Base-by-base conservation (phyloP, 2,888 invertebrate species). In the Mimas tiliae region DNA sequence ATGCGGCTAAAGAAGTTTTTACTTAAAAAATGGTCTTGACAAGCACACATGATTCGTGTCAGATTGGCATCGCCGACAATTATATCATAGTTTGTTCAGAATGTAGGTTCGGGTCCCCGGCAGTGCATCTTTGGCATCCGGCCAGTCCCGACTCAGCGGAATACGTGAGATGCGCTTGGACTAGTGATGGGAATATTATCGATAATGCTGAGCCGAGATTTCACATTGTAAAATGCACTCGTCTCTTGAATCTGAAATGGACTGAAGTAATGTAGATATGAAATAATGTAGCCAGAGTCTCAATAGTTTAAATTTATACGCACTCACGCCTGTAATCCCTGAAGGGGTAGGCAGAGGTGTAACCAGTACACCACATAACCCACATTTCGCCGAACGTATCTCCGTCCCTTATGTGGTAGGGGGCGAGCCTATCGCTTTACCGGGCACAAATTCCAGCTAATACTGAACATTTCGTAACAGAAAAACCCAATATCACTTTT, bases 111-210 rank as follows among this genome's bases (percentile, higher is more conserved):
- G 58, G 16, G 42, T 63, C 52, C 63, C 65, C 51, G 64, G 58
- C 63, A 65, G 65, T 50, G 77, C 75, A 71, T 76, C 73, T 70
- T 75, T 81, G 81, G 81, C 81, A 67, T 48, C 47, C 65, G 45
- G 77, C 81, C 81, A 81, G 69, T 62, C 38, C 64, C 69, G 74
- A 77, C 75, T 77, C 78, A 76, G 74, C 76, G 69, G 74, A 74
- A 74, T 75, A 72, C 74, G 75, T 75, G 75, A 75, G 72, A 71
- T 72, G 76, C 74, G 70, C 72, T 55, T 74, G 66, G 69, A 62
- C 62, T 74, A 78, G 79, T 69, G 76, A 73, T 73, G 79, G 70
- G 72, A 63, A 45, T 8, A 16, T 62, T 69, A 67, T 73, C 74
- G 73, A 74, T 62, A 65, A 38, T 66, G 19, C 63, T 38, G 55